phyloP scores from a whole-genome alignment of 2,113 vertebrate genomes.

The Antidorcas marsupialis region DNA sequence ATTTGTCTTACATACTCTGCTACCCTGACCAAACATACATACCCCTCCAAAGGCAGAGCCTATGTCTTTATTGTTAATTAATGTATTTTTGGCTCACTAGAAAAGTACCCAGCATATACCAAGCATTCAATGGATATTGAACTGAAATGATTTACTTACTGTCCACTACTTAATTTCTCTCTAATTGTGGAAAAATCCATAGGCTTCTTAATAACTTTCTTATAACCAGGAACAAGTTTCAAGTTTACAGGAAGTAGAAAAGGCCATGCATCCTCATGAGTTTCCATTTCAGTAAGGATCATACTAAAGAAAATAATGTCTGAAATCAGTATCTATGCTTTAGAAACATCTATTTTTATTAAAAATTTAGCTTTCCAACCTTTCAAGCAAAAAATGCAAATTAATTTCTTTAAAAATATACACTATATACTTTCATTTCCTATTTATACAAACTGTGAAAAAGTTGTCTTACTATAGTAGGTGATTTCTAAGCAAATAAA shows the following conservation, averaged over 20 bases:
- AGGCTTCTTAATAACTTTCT: slow-evolving; percentile 98
- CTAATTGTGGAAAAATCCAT: slow-evolving; percentile 99
- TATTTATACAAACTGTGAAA: neutral
- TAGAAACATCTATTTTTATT: neutral
- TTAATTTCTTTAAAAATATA: neutral
- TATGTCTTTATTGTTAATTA: neutral
- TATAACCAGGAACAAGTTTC: slow-evolving; percentile 98
- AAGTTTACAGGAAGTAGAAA: slow-evolving; percentile 98
- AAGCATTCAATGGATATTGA: neutral
- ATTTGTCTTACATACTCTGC: neutral
- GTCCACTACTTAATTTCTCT: slow-evolving; percentile 93
- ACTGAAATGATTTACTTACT: slow-evolving; percentile 85
- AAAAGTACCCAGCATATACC: neutral
- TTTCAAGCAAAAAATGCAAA: slow-evolving; percentile 9
- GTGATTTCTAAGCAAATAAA: neutral
- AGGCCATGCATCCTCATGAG: slow-evolving; percentile 98
- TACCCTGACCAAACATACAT: neutral
- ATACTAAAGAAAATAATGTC: slow-evolving; percentile 81
- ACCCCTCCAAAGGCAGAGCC: neutral
- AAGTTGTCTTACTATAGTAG: neutral
- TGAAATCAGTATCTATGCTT: slow-evolving; percentile 30
- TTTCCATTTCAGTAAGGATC: slow-evolving; percentile 96
- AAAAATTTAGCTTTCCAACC: neutral
- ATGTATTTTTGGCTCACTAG: neutral
- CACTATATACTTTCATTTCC: neutral